phyloP scores from a whole-genome alignment of 2,113 vertebrate genomes.

The Axis porcinus region DNA sequence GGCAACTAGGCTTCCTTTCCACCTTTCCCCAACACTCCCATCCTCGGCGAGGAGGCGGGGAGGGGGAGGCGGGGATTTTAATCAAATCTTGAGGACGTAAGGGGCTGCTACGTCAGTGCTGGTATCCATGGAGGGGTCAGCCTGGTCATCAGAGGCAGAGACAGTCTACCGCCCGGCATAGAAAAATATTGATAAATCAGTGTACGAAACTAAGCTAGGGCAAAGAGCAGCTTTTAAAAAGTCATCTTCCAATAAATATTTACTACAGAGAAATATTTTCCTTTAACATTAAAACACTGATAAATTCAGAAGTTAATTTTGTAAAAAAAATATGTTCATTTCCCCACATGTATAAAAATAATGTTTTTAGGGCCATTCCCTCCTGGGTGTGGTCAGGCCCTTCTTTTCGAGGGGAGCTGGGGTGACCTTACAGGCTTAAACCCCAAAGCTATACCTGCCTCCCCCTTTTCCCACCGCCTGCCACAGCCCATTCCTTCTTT shows the following conservation, averaged over 20 bases:
- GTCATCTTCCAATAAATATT: slow-evolving; percentile 74
- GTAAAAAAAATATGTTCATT: slow-evolving; percentile 86
- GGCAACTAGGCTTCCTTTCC: background rate
- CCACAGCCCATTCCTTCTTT: background rate
- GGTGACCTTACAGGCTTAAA: background rate
- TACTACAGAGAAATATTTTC: slow-evolving; percentile 62
- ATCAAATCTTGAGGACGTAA: background rate
- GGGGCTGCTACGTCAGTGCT: background rate
- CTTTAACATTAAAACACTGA: slow-evolving; percentile 74
- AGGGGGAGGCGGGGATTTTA: background rate
- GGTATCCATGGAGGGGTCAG: background rate
- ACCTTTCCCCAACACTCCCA: background rate
- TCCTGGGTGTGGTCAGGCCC: slow-evolving; percentile 32
- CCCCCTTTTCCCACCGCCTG: background rate
- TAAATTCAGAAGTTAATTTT: slow-evolving; percentile 76
- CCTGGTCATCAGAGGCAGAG: slow-evolving; percentile 40
- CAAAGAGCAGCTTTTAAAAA: slow-evolving; percentile 69
- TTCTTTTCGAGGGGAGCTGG: background rate
- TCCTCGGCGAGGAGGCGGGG: background rate
- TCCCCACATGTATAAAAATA: slow-evolving; percentile 85
- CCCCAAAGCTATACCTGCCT: background rate
- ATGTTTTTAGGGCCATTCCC: slow-evolving; percentile 72
- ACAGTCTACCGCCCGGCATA: slow-evolving; percentile 28
- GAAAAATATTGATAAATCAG: slow-evolving; percentile 63
- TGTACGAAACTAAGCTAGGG: slow-evolving; percentile 61